Evolutionary conservation across 2,888 invertebrate genomes (phyloP), one percentile per base, ranked within the genome.

Genomic region (Eustalomyia histrio): DNA sequence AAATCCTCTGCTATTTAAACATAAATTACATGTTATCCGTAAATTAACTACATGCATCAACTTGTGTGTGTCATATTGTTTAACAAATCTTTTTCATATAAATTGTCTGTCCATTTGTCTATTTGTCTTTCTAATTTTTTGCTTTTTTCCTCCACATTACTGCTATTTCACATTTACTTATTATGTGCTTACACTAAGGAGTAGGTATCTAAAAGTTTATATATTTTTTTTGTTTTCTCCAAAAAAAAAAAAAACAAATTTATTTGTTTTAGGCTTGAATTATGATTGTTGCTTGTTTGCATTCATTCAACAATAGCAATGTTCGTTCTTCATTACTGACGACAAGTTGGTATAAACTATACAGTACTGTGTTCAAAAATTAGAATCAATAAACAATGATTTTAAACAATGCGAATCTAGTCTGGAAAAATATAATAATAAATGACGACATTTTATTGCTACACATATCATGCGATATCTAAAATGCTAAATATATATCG

Each of bases 231-330:
- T 53, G 21, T 33, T 55, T 18, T 14, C n/a, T 14, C 39, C 14
- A 14, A 39, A 24, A 39, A 39, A 55, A 8, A 55, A 55, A 55
- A 64, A 2, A 63, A 53, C 21, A 71, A 24, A 10, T 50, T 12
- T 16, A 18, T 33, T 43, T 68, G 2, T 53, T 53, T n/a, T 39
- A 6, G 43, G 5, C 12, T 58, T 61, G 24, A 72, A 63, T 63
- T 72, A 72, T 72, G 72, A 72, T 43, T 63, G 17, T 55, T 50
- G 33, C 35, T 50, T 33, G 69, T 21, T 50, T 58, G 65, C 35
- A 65, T 33, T 64, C 21, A 39, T 39, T 39, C 33, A 18, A 39
- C n/a, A 16, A 39, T 35, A n/a, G 12, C 12, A 21, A 55, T 55
- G 55, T 14, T 21, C 14, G 24, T 14, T 18, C 21, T 17, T n/a